These are phyloP conservation scores for Protobothrops mucrosquamatus DNA, from an alignment of 2,113 vertebrate genomes.

Conservation along the genomic window DNA sequence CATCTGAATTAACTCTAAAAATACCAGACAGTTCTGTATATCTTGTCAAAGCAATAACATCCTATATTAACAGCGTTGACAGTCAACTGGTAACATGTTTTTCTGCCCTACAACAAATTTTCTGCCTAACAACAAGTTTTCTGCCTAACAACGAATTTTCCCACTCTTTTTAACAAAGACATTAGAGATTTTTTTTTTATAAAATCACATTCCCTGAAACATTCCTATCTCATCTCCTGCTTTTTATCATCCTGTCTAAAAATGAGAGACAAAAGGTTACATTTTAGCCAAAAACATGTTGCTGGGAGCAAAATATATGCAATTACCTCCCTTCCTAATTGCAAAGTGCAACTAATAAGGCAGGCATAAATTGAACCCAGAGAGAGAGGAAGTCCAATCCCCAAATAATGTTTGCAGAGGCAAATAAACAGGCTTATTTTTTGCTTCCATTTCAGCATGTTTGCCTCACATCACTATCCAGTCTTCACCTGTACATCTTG, in stretches of 20 bases:
- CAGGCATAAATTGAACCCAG: background rate
- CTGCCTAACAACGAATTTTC: too few relatives aligned
- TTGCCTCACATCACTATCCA: background rate
- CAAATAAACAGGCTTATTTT: background rate
- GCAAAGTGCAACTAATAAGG: slow-evolving; percentile 21
- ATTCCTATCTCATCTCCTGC: background rate
- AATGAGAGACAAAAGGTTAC: slow-evolving; percentile 11
- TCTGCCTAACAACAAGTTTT: too few relatives aligned
- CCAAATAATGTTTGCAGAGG: background rate
- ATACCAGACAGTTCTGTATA: too few relatives aligned
- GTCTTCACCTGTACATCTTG: background rate
- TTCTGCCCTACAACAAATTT: too few relatives aligned
- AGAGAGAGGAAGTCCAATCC: background rate
- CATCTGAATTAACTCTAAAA: too few relatives aligned
- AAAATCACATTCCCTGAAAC: background rate
- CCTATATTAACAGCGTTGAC: too few relatives aligned
- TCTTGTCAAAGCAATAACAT: too few relatives aligned
- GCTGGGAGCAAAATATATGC: slow-evolving; percentile 8
- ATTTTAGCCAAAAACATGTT: slow-evolving; percentile 11
- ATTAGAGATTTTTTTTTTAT: too few relatives aligned
- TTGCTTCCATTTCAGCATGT: slow-evolving; percentile 6
- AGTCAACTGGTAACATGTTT: too few relatives aligned
- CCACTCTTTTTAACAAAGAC: too few relatives aligned
- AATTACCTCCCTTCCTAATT: slow-evolving; percentile 8
- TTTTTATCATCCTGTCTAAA: slow-evolving; percentile 48